Conservation (phyloP, 2,797 vertebrate species). For the Sphenodon punctatus region DNA sequence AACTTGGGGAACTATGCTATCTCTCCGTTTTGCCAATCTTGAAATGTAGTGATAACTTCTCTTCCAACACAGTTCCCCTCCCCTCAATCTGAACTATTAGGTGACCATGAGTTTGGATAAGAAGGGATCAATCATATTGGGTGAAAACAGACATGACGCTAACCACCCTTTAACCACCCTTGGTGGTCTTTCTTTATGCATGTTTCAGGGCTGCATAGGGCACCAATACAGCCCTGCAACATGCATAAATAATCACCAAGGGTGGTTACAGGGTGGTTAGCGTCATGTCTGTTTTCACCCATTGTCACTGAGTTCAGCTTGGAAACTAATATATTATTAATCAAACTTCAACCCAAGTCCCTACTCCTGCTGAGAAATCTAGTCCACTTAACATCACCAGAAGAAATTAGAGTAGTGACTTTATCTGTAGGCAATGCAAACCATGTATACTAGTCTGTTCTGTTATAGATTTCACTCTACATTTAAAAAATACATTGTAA, state of each 20-base stretch:
- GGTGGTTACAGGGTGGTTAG: no score
- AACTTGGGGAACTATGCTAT: neutral
- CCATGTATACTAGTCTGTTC: neutral
- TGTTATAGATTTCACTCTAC: constrained; percentile 9
- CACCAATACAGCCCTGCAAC: no score
- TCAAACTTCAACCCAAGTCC: constrained; percentile 14
- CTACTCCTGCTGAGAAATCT: neutral
- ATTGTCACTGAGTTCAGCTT: neutral
- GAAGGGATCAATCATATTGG: neutral
- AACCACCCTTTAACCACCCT: no score
- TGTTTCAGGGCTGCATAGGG: no score
- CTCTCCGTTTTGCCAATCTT: neutral
- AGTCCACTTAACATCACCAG: constrained; percentile 21
- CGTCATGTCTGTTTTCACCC: no score
- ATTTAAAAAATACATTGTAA: constrained; percentile 2
- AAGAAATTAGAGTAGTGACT: constrained; percentile 8
- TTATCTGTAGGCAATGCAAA: neutral
- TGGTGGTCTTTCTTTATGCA: no score
- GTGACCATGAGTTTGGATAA: neutral
- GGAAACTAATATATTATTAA: neutral
- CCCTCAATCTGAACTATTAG: neutral
- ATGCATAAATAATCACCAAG: no score
- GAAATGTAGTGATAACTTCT: neutral
- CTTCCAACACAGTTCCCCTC: neutral
- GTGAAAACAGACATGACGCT: no score